Percentiles rank a stretch among this genome's conserved stretches.
phyloP scores from a whole-genome alignment of 2,113 vertebrate species.

The Noctilio leporinus region DNA sequence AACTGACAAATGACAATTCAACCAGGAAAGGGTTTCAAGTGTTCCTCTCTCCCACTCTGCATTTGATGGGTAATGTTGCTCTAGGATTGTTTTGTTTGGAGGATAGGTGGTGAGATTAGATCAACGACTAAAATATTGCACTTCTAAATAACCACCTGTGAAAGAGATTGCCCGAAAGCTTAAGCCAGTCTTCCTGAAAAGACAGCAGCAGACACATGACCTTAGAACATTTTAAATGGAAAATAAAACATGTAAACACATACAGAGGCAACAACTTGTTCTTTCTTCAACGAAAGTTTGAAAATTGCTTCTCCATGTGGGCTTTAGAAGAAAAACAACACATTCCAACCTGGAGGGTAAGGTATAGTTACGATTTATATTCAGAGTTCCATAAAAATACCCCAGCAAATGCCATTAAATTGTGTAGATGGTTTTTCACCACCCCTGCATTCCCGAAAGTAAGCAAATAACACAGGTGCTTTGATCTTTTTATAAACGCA shows the following conservation, averaged over 20 bases:
- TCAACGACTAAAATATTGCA: background rate
- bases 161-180: background rate
- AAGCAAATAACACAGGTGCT: background rate
- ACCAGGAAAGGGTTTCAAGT: background rate
- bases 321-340: background rate
- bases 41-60: background rate
- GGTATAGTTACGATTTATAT: background rate
- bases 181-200: background rate
- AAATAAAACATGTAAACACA: background rate
- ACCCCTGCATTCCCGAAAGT: background rate
- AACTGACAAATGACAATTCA: background rate
- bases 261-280: background rate
- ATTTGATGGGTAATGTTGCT: background rate
- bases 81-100: background rate
- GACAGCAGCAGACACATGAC: background rate
- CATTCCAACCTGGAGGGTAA: background rate
- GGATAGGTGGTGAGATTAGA: slow-evolving; percentile 7
- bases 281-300: background rate
- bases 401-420: background rate
- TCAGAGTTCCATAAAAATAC: too few species aligned
- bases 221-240: background rate
- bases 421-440: background rate
- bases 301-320: background rate
- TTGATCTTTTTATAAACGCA: background rate
- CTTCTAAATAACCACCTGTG: background rate